Conservation (phyloP, 1,140 invertebrate species). For the Drosophila leontia region DNA sequence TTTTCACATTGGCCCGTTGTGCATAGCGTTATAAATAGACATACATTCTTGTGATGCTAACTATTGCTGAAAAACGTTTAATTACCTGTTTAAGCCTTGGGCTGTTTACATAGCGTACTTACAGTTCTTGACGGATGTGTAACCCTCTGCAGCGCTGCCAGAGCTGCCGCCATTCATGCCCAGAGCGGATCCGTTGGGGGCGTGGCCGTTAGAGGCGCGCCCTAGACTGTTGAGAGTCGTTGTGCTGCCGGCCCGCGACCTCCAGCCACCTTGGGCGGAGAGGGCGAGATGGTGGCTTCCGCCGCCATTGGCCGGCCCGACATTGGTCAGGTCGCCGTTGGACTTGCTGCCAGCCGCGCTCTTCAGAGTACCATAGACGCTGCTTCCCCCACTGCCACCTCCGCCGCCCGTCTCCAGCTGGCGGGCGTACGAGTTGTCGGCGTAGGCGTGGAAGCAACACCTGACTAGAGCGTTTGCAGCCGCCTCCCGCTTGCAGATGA, state of each 20-base stretch:
- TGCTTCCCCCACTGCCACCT: slow-evolving; percentile 61
- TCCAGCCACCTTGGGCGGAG: slow-evolving; percentile 85
- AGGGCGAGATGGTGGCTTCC: slow-evolving; percentile 60
- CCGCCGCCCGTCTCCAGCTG: slow-evolving; percentile 88
- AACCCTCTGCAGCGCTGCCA: slow-evolving; percentile 78
- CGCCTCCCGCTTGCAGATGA: slow-evolving; percentile 98
- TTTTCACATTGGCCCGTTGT: background rate
- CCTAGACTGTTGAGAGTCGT: slow-evolving; percentile 87
- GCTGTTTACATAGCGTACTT: slow-evolving; percentile 68
- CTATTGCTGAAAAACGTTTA: too few relatives aligned
- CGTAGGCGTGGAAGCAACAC: slow-evolving; percentile 98
- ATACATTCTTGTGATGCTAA: background rate
- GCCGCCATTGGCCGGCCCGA: slow-evolving; percentile 61
- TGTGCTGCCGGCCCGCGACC: slow-evolving; percentile 86
- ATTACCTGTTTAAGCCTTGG: background rate
- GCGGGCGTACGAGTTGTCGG: slow-evolving; percentile 96
- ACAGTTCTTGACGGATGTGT: slow-evolving; percentile 85
- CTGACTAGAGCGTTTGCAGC: slow-evolving; percentile 96
- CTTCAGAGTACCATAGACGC: slow-evolving; percentile 84
- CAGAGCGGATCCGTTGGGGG: slow-evolving; percentile 63
- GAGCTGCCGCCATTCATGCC: slow-evolving; percentile 74
- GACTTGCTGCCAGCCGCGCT: slow-evolving; percentile 85
- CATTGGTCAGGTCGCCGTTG: slow-evolving; percentile 72
- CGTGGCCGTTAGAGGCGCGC: slow-evolving; percentile 71
- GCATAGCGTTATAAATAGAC: background rate